Evolutionary conservation across 2,113 vertebrate species (phyloP), one percentile per base, ranked within the genome.

Genomic region (Trogon surrucura): DNA sequence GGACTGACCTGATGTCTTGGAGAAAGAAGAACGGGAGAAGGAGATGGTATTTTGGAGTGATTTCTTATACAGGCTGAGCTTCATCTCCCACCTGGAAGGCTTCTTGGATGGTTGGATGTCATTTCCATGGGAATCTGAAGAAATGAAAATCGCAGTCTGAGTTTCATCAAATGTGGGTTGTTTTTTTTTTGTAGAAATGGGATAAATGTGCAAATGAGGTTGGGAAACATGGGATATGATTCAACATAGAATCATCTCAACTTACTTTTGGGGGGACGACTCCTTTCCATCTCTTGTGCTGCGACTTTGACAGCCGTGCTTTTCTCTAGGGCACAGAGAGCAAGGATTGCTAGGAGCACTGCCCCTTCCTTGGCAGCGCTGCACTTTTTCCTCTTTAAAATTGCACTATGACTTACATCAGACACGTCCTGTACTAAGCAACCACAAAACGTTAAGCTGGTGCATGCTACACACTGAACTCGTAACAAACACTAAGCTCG

Each of bases 331-430:
- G 56, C 10, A 32, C 10, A 75, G 13, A 79, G 60, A 84, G 16
- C 0, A 16, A 20, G 47, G 1, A 0, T 16, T 26, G 27, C 32
- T 66, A 5, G 3, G 41, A 34, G 67, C 54, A 1, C 58, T 10
- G 1, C 0, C 1, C 89, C 19, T 4, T 17, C 12, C 58, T 16
- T 1, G 32, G 51, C 80, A 88, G 47, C 51, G 0, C 13, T 50
- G 62, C n/a, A 17, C 21, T 48, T 70, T 47, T 10, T 22, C 5
- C 66, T 57, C 54, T 71, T 15, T 8, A 11, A 18, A 47, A 41
- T 1, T 11, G 1, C 54, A n/a, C 3, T 1, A 0, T 0, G 1
- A 2, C 48, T 14, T 2, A 4, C 1, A 1, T 21, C 16, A 16
- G 6, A 8, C 41, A 5, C 3, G 5, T 6, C 51, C 75, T 20